These are phyloP conservation scores for Megalopta genalis DNA, from an alignment of 1,140 invertebrate species.

Conservation along the genomic window DNA sequence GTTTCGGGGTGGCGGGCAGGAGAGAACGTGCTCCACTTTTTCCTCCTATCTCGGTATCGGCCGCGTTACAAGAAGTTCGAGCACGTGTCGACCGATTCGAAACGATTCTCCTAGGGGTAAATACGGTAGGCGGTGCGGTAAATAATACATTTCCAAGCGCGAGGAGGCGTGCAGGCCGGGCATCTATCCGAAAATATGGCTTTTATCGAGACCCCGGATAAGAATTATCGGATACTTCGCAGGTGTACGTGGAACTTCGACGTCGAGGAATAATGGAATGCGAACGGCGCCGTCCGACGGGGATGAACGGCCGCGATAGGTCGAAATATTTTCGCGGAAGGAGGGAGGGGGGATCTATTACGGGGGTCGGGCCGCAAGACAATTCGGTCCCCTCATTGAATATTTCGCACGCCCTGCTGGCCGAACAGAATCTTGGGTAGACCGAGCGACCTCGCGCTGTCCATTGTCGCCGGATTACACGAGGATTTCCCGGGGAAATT, in stretches of 20 bases:
- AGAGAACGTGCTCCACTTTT: not conserved
- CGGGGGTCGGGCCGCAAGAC: conserved; percentile 11
- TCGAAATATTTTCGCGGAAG: conserved; percentile 36
- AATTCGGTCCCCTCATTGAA: conserved; percentile 49
- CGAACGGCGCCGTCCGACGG: not conserved
- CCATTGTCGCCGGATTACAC: conserved; percentile 69
- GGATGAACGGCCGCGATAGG: not conserved
- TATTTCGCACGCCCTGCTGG: conserved; percentile 42
- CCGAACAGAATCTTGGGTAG: conserved; percentile 48
- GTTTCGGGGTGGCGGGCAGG: too few relatives aligned
- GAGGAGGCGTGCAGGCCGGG: conserved; percentile 9
- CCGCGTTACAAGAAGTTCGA: not conserved
- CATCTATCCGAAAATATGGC: conserved; percentile 55
- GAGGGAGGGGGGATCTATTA: conserved; percentile 27
- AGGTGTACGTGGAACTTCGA: conserved; percentile 38
- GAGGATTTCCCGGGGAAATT: conserved; percentile 70
- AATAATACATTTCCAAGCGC: conserved; percentile 66
- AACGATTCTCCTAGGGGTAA: conserved; percentile 39
- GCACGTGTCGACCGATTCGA: conserved; percentile 32
- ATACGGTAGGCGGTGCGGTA: conserved; percentile 63
- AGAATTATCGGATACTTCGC: conserved; percentile 57
- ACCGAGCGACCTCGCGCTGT: conserved; percentile 40
- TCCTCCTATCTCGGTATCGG: not conserved
- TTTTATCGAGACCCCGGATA: conserved; percentile 38
- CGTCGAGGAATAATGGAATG: not conserved